These are phyloP conservation scores for Heliocidaris erythrogramma DNA, from an alignment of 35 echinoderm and acorn worm species.

Conservation along the genomic window DNA sequence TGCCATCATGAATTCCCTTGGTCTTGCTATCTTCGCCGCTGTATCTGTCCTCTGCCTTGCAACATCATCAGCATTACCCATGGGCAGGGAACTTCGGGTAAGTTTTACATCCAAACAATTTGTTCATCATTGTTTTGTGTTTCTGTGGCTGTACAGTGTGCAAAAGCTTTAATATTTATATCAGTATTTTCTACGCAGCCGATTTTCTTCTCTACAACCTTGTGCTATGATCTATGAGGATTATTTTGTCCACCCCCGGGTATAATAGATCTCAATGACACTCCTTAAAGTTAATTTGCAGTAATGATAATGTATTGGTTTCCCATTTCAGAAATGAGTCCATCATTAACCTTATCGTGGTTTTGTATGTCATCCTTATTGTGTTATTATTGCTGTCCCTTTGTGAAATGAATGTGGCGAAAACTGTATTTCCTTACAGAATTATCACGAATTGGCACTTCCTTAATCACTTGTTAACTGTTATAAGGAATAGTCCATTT, in stretches of 20 bases:
- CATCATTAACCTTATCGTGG: too few relatives aligned
- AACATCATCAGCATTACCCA: not conserved
- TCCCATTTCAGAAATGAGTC: too few relatives aligned
- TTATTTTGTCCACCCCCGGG: not conserved
- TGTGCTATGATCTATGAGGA: not conserved
- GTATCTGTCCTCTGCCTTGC: not conserved
- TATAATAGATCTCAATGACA: not conserved
- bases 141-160: not conserved
- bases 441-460: too few relatives aligned
- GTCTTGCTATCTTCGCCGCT: not conserved
- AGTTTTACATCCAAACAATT: not conserved
- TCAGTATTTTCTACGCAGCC: not conserved
- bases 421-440: too few relatives aligned
- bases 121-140: not conserved
- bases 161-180: not conserved
- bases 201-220: not conserved
- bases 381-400: too few relatives aligned
- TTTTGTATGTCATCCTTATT: too few relatives aligned
- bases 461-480: too few relatives aligned
- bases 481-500: too few relatives aligned
- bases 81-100: not conserved
- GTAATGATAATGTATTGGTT: too few relatives aligned
- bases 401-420: too few relatives aligned
- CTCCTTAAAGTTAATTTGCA: not conserved
- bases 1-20: not conserved